Evolutionary conservation across 2,113 vertebrate species (phyloP), one percentile per base, ranked within the genome.

Genomic region (Potamarius usumacintae): DNA sequence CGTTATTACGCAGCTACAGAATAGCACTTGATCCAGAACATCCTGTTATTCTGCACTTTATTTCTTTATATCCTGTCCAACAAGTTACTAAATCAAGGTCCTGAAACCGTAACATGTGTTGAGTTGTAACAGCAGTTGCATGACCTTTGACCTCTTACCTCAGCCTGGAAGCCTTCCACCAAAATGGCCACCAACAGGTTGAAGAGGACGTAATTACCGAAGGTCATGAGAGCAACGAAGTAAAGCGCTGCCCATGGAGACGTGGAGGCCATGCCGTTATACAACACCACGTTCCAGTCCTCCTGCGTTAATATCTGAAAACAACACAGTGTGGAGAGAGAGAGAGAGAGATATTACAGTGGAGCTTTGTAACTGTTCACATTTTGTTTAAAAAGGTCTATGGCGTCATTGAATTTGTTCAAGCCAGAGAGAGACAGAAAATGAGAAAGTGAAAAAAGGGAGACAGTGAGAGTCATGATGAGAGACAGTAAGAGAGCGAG

Each of bases 181-280:
- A 99, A 94, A 92, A 99, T 99, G 96, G 98, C 98, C 65, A 99
- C 98, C 0, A 99, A 95, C 83, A 99, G 93, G 93, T 99, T 99
- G 95, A 99, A 99, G 89, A 99, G 98, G 82, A 99, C 98, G 0
- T 99, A 99, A 93, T 99, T 99, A 87, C 98, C 98, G 0, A 99
- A 99, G 27, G 98, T 99, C 98, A 99, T 99, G 89, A 99, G 96
- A 67, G 98, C 97, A 62, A 99, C 97, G 0, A 99, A 99, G 90
- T 99, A 99, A 62, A 99, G 96, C 0, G 98, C 97, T 0, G 98
- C 98, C 96, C 97, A 94, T 0, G 98, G 98, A 27, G 98, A 95
- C 0, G 98, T 99, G 90, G 98, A 99, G 53, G 98, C 98, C 98
- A 99, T 99, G 81, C 98, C 98, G 0, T 99, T 99, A 92, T 99